Evolutionary conservation across 2,113 vertebrate species (phyloP).

Genomic region (Atractosteus spatula): DNA sequence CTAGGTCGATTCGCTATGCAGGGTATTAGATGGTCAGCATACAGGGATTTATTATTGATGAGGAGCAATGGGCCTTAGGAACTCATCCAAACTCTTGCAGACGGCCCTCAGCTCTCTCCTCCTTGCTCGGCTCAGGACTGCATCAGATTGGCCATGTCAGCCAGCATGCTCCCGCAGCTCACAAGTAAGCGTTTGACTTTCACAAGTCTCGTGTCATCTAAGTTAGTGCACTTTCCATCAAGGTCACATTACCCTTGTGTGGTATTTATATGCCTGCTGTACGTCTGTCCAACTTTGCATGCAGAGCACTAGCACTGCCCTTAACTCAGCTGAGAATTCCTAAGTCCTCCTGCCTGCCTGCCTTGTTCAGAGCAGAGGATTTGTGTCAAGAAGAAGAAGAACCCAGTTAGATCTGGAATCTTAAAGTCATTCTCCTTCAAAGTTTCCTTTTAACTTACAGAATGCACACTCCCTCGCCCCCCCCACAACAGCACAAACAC

Average conservation of each 20-base stretch:
- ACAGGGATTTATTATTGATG: conserved; percentile 59
- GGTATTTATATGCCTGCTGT: conserved; percentile 67
- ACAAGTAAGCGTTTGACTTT: conserved; percentile 78
- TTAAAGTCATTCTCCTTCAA: too few species aligned
- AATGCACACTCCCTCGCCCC: too few species aligned
- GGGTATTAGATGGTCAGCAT: conserved; percentile 45
- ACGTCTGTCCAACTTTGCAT: conserved; percentile 60
- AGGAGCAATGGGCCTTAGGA: conserved; percentile 57
- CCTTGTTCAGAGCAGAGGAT: conserved; percentile 11
- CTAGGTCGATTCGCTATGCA: conserved; percentile 31
- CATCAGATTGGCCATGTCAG: conserved; percentile 74
- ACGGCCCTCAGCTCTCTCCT: conserved; percentile 56
- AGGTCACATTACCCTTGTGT: conserved; percentile 69
- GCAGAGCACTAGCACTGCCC: conserved; percentile 60
- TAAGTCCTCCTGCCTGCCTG: conserved; percentile 42
- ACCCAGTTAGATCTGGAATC: too few species aligned
- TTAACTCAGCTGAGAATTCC: conserved; percentile 47
- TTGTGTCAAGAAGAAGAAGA: neutral
- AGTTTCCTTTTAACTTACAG: too few species aligned
- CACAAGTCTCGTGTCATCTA: conserved; percentile 65
- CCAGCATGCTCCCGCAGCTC: conserved; percentile 67
- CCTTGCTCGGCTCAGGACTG: conserved; percentile 61
- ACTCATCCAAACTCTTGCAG: conserved; percentile 58
- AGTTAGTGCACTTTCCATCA: conserved; percentile 57
- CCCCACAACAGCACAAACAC: too few species aligned